These are phyloP conservation scores for Eubucco bourcierii DNA, from an alignment of 2,113 vertebrate genomes.

Conservation along the genomic window DNA sequence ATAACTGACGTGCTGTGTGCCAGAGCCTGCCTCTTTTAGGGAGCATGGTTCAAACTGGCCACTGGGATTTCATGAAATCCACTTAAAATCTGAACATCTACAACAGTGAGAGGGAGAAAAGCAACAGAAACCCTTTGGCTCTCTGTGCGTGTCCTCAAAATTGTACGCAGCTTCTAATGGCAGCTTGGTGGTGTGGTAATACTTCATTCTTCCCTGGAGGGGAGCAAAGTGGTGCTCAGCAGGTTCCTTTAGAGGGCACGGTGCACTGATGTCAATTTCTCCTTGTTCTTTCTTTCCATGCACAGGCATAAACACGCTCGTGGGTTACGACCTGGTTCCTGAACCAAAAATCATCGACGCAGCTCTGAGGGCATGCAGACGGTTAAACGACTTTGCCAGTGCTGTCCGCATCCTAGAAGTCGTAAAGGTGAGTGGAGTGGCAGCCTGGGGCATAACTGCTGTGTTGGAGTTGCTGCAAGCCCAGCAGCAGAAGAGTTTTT, in stretches of 20 bases:
- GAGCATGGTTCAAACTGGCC: background rate
- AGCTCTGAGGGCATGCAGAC: conserved; percentile 90
- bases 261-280: background rate
- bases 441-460: background rate
- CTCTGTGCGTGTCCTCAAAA: background rate
- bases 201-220: background rate
- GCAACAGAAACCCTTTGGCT: background rate
- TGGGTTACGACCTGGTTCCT: conserved; percentile 94
- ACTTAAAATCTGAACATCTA: background rate
- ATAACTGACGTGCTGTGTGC: background rate
- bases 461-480: rapidly evolving
- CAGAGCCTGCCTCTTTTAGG: background rate
- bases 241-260: background rate
- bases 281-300: background rate
- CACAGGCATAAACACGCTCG: conserved; percentile 92
- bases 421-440: conserved; percentile 86
- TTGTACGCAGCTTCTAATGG: background rate
- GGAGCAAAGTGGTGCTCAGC: background rate
- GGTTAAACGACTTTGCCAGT: conserved; percentile 93
- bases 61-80: background rate
- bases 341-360: conserved; percentile 98
- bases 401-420: conserved; percentile 94
- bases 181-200: rapidly evolving
- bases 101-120: background rate
- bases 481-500: background rate